Evolutionary conservation across 2,113 vertebrate species (phyloP).

Genomic region (Lucifuga dentata): DNA sequence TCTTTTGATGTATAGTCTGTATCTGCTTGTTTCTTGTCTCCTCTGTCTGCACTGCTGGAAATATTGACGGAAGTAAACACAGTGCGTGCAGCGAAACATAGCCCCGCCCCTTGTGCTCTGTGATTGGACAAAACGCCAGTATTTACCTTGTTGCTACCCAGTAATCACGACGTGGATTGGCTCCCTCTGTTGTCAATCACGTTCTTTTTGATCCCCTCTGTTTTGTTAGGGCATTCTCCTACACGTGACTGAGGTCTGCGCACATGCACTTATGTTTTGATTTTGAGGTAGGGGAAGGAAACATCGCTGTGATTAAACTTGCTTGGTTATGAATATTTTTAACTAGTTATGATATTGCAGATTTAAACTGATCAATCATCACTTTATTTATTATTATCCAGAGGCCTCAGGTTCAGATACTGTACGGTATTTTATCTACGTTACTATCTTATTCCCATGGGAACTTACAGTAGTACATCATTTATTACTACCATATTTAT

Average conservation of each 20-base stretch:
- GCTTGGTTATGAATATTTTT: not conserved
- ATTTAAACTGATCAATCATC: not conserved
- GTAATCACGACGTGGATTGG: slow-evolving; percentile 71
- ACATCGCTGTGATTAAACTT: not conserved
- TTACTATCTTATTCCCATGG: not conserved
- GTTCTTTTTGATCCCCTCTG: slow-evolving; percentile 26
- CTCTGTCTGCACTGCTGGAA: slow-evolving; percentile 38
- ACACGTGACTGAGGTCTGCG: slow-evolving; percentile 78
- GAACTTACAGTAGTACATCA: not conserved
- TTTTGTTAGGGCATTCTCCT: slow-evolving; percentile 68
- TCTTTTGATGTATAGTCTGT: slow-evolving; percentile 52
- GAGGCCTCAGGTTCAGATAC: not conserved
- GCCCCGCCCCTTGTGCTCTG: slow-evolving; percentile 39
- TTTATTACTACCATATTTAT: too few relatives aligned
- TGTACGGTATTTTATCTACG: not conserved
- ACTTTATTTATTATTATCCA: not conserved
- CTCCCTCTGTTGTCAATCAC: slow-evolving; percentile 45
- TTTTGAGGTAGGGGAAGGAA: slow-evolving; percentile 65
- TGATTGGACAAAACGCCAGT: slow-evolving; percentile 70
- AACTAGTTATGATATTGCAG: not conserved
- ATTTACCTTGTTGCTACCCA: slow-evolving; percentile 80
- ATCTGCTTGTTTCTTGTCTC: slow-evolving; percentile 17
- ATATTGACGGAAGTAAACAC: slow-evolving; percentile 87
- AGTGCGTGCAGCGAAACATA: slow-evolving; percentile 20
- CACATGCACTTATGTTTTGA: slow-evolving; percentile 83